Conservation (phyloP, 2,888 invertebrate species). For the Hyposoter didymator region DNA sequence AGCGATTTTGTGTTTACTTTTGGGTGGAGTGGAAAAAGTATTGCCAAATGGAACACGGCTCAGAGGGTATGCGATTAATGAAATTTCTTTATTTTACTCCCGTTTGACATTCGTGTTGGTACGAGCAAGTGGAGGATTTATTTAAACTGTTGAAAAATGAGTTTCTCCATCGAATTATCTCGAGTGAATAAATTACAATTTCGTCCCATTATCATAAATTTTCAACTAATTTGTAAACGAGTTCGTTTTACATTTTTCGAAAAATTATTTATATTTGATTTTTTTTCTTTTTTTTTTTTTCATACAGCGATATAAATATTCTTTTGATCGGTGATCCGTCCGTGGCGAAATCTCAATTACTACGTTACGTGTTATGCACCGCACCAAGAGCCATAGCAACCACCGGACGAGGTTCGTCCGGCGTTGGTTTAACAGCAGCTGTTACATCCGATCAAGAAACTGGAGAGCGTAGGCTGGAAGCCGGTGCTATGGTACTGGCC, state of each 20-base stretch:
- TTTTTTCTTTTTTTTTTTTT: neutral
- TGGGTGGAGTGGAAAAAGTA: conserved; percentile 98
- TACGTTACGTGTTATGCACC: conserved; percentile 96
- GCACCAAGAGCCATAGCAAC: conserved; percentile 98
- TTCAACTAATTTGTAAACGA: neutral
- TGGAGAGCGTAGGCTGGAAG: conserved; percentile 94
- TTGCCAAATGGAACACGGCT: conserved; percentile 96
- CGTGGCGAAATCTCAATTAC: conserved; percentile 98
- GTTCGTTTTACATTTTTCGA: neutral
- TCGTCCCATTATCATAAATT: neutral
- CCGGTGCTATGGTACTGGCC: conserved; percentile 99
- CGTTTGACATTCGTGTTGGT: neutral
- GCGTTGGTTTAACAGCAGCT: conserved; percentile 99
- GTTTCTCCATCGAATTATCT: neutral
- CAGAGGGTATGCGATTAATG: conserved; percentile 88
- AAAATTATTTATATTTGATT: neutral
- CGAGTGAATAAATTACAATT: neutral
- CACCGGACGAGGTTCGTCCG: conserved; percentile 98
- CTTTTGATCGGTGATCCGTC: conserved; percentile 99
- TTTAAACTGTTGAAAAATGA: neutral
- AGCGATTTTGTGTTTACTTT: conserved; percentile 96
- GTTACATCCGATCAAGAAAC: conserved; percentile 98
- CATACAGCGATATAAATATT: conserved; percentile 91
- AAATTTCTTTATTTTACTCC: neutral
- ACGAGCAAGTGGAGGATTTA: neutral